A percentile compares a stretch with the other conserved stretches of the same genome.
Conservation (phyloP, 2,888 invertebrate species). For the Eurytoma californica region DNA sequence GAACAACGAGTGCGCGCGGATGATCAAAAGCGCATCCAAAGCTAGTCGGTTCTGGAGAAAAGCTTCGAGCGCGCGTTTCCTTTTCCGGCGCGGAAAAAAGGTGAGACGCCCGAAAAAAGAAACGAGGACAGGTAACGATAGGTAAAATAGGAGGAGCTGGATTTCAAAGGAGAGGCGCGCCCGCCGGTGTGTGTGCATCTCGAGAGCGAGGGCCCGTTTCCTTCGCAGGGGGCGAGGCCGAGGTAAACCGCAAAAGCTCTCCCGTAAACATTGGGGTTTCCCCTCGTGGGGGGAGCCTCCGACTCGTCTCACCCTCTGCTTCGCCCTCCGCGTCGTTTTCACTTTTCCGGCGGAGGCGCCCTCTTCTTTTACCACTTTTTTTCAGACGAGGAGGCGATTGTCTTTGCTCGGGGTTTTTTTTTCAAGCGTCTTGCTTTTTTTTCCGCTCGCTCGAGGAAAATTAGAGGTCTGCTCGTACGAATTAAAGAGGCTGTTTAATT, state of each 20-base stretch:
- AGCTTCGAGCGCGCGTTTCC: neutral
- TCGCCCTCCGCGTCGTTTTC: too few relatives aligned
- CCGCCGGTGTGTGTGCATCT: neutral
- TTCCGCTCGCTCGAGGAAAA: too few relatives aligned
- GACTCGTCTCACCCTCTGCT: too few relatives aligned
- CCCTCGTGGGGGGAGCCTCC: neutral
- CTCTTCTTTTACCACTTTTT: neutral
- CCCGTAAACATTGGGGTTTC: slow-evolving; percentile 61
- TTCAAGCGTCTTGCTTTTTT: too few relatives aligned
- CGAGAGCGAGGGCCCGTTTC: neutral
- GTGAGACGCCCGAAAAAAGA: neutral
- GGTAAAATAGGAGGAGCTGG: slow-evolving; percentile 27
- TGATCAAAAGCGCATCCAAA: too few relatives aligned
- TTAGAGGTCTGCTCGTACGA: too few relatives aligned
- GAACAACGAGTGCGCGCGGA: too few relatives aligned
- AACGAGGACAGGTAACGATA: neutral
- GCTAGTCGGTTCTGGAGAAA: too few relatives aligned
- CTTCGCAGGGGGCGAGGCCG: neutral
- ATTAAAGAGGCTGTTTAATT: too few relatives aligned
- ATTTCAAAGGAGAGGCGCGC: slow-evolving; percentile 28
- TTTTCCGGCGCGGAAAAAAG: too few relatives aligned
- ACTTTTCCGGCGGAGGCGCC: too few relatives aligned
- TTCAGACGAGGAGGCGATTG: neutral
- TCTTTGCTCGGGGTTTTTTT: too few relatives aligned
- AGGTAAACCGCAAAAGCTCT: slow-evolving; percentile 59